Evolutionary conservation across 2,113 vertebrate genomes (phyloP).

Genomic region (Corvus cornix): DNA sequence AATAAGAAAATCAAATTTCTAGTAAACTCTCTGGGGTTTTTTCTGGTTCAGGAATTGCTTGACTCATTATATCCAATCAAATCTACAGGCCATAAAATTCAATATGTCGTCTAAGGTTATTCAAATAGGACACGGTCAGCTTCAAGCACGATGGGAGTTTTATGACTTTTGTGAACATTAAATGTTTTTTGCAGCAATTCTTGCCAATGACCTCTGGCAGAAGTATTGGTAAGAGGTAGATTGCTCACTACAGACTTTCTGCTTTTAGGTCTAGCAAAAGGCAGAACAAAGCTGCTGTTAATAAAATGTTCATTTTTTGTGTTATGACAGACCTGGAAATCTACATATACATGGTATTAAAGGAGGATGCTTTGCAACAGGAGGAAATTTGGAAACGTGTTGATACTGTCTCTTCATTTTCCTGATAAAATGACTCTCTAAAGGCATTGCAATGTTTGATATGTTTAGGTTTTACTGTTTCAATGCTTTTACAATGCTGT

Average conservation of each 20-base stretch:
- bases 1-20: constrained; percentile 7
- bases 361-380: not conserved
- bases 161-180: not conserved
- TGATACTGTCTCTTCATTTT: not conserved
- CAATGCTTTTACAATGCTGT: not conserved
- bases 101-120: constrained; percentile 19
- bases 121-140: not conserved
- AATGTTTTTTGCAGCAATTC: not conserved
- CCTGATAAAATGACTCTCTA: not conserved
- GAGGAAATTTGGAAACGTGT: not conserved
- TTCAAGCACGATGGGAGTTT: not conserved
- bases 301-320: not conserved
- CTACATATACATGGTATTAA: not conserved
- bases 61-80: not conserved
- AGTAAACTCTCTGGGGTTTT: not conserved
- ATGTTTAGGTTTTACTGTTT: not conserved
- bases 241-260: not conserved
- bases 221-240: not conserved
- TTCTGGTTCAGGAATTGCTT: not conserved
- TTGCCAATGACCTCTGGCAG: not conserved
- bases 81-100: constrained; percentile 3
- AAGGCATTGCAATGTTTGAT: not conserved
- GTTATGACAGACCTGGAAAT: not conserved
- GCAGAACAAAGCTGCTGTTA: not conserved
- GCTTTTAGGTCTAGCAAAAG: not conserved